phyloP scores from a whole-genome alignment of 1,140 invertebrate species.

The Drosophila nigrodunni region DNA sequence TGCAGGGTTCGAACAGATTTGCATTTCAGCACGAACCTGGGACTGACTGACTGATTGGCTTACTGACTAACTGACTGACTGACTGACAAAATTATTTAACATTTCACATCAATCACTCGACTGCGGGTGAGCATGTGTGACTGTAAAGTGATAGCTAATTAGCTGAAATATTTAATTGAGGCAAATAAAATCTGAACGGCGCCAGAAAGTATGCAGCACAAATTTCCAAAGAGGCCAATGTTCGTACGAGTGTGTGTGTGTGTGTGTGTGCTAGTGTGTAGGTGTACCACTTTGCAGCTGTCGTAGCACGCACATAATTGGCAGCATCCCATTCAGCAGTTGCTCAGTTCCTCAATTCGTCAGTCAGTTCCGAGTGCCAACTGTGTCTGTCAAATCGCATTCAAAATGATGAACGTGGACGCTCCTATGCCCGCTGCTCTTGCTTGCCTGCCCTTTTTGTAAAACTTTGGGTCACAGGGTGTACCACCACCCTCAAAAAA shows the following conservation, averaged over 20 bases:
- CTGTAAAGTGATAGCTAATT: constrained; percentile 74
- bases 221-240: constrained; percentile 12
- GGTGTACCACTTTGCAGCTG: constrained; percentile 27
- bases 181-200: constrained; percentile 69
- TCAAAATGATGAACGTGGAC: constrained; percentile 55
- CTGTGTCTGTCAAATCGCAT: constrained; percentile 64
- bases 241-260: neutral
- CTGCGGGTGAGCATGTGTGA: constrained; percentile 20
- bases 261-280: neutral
- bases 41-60: constrained; percentile 7
- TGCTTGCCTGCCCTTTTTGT: constrained; percentile 5
- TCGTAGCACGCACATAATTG: constrained; percentile 71
- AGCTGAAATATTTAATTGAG: constrained; percentile 77
- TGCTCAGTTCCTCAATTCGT: constrained; percentile 49
- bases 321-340: constrained; percentile 43
- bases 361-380: constrained; percentile 40
- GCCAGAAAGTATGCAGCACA: constrained; percentile 55
- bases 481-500: too few species aligned
- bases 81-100: constrained; percentile 70
- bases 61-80: constrained; percentile 20
- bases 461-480: neutral
- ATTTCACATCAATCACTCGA: constrained; percentile 63
- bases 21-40: constrained; percentile 5
- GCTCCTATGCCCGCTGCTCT: constrained; percentile 5
- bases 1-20: neutral